phyloP scores from a whole-genome alignment of 2,113 vertebrate genomes.

The Garra rufa region DNA sequence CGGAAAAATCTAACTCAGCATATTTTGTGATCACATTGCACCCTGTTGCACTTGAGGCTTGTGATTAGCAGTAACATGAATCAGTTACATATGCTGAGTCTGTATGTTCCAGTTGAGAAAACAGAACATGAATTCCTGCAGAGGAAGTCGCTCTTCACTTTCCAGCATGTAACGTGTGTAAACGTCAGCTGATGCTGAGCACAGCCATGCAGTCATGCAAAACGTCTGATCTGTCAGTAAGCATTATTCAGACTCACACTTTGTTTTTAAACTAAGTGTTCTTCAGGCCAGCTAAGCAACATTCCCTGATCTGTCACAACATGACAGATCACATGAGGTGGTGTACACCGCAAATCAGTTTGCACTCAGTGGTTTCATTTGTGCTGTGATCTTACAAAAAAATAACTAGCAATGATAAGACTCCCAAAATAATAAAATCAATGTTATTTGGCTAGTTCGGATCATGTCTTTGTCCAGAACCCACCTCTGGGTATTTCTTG shows the following conservation, averaged over 20 bases:
- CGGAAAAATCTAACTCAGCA: neutral
- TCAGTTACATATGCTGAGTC: conserved; percentile 37
- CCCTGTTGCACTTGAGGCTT: neutral
- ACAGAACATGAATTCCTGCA: conserved; percentile 35
- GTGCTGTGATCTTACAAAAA: neutral
- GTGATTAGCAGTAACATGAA: conserved; percentile 11
- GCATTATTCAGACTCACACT: neutral
- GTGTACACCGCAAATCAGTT: neutral
- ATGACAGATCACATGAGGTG: conserved; percentile 17
- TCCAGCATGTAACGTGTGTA: neutral
- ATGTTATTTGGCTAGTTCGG: neutral
- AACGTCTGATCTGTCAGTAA: neutral
- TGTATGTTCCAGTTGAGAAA: conserved; percentile 11
- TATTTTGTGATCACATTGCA: neutral
- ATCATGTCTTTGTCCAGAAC: conserved; percentile 27
- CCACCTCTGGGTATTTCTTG: conserved; percentile 97
- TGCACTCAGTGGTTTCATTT: neutral
- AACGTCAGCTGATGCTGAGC: conserved; percentile 46
- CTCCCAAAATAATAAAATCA: neutral
- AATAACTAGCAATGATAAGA: neutral
- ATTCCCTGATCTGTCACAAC: neutral
- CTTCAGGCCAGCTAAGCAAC: conserved; percentile 3
- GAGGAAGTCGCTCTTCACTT: conserved; percentile 40
- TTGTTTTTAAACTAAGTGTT: neutral
- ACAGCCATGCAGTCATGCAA: conserved; percentile 12